Base-by-base conservation (phyloP, 2,888 invertebrate genomes). In the Tipula helvola region DNA sequence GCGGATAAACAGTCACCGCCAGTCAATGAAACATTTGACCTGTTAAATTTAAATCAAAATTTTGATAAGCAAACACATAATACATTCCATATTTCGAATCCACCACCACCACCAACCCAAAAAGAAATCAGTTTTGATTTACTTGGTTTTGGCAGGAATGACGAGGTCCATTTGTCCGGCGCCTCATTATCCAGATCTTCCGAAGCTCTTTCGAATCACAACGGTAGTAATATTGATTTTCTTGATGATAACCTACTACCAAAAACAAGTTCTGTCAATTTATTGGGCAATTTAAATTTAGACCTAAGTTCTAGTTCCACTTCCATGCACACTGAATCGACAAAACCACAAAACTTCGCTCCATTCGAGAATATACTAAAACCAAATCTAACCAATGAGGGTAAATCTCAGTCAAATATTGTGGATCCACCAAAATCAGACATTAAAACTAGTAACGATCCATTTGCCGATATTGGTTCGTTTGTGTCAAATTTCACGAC, bases 381-480 rank as follows among this genome's bases (percentile, higher is more conserved):
- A 39, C 71, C 71, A 71, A 71, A 71, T 71, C 10, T 71, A 28
- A 71, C 71, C 71, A 71, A 71, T 28, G 71, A 71, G 10, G 71
- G 71, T 12, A 71, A 71, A 71, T 71, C 71, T 18, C 71, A 71
- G 28, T 36, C 84, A 7, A 84, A 84, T 41, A 5, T 39, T 39
- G 8, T n/a, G 16, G 39, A 39, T 3, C 84, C 84, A 0, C 7
- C 39, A 8, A 84, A 84, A 84, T 39, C 84, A 4, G 85, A 85
- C 3, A 41, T 10, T 8, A 85, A 85, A 18, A 18, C 42, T 28
- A 83, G 83, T 44, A 71, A 47, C n/a, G 96, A 96, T 91, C 95
- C 96, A 4, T 96, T 96, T 90, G 94, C 95, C 1, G 96, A 96
- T 89, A 92, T 96, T 41, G 95, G 94, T 87, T 91, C 92, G 88